Evolutionary conservation across 2,113 vertebrate genomes (phyloP).

Genomic region (Ursus arctos): DNA sequence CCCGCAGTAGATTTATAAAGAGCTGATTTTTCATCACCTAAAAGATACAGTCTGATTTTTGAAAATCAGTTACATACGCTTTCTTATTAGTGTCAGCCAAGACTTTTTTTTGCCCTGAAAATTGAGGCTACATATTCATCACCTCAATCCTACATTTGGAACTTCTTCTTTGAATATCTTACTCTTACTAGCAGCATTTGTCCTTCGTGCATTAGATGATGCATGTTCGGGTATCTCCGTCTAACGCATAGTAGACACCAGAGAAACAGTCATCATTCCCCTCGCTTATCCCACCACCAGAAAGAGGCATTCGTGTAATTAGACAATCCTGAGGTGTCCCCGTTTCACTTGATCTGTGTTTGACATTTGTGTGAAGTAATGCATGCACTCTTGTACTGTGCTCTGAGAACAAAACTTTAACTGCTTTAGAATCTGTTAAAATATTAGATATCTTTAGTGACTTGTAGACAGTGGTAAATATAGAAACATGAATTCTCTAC

Average conservation of each 20-base stretch:
- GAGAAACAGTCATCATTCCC: not conserved
- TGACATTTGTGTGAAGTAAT: conserved; percentile 43
- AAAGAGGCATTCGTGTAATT: not conserved
- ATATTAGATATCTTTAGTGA: not conserved
- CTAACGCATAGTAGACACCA: not conserved
- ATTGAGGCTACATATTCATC: fast-evolving
- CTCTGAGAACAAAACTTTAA: conserved; percentile 13
- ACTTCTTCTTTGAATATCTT: fast-evolving
- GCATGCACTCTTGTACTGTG: conserved; percentile 51
- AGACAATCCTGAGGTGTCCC: not conserved
- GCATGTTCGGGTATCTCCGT: not conserved
- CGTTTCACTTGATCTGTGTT: not conserved
- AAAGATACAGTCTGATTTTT: not conserved
- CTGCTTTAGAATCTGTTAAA: not conserved
- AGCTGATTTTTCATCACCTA: not conserved
- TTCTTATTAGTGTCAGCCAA: not conserved
- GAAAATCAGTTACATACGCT: not conserved
- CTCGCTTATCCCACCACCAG: not conserved
- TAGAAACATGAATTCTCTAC: not conserved
- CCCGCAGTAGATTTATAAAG: not conserved
- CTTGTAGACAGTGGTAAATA: not conserved
- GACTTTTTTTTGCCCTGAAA: not conserved
- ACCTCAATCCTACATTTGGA: not conserved
- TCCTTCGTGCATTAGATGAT: not conserved
- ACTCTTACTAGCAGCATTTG: not conserved